Evolutionary conservation across 2,888 invertebrate genomes (phyloP).

Genomic region (Dichetophora obliterata): DNA sequence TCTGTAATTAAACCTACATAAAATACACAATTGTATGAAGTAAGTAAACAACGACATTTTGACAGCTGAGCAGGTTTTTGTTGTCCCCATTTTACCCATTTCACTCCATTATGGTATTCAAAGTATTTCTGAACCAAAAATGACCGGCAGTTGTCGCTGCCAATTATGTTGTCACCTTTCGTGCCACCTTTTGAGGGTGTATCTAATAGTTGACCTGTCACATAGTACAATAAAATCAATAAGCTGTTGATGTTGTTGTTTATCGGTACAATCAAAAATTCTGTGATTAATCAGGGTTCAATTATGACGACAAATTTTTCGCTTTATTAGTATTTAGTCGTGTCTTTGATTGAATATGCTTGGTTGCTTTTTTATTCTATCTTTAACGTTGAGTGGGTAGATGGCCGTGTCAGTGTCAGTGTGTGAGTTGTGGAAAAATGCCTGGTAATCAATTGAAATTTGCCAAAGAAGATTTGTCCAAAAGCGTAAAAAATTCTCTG

Average conservation of each 20-base stretch:
- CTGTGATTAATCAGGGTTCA: constrained; percentile 7
- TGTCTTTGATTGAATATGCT: constrained; percentile 4
- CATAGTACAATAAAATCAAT: background rate
- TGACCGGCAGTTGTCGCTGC: background rate
- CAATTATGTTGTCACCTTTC: constrained; percentile 4
- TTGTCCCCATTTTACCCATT: background rate
- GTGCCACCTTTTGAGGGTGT: background rate
- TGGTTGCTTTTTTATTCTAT: no score
- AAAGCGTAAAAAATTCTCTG: no score
- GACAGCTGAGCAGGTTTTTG: background rate
- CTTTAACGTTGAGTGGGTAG: no score
- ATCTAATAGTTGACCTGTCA: background rate
- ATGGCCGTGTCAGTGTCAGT: no score
- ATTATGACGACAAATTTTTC: constrained; percentile 3
- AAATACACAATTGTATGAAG: background rate
- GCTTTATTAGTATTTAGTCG: background rate
- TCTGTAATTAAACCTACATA: background rate
- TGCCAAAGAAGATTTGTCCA: no score
- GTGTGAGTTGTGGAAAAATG: no score
- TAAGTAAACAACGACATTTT: constrained; percentile 20
- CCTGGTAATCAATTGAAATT: no score
- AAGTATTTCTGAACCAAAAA: background rate
- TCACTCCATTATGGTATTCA: background rate
- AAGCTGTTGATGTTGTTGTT: background rate
- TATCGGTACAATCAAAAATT: background rate